Base-by-base conservation (phyloP, 1,140 invertebrate genomes). In the Diorhabda elongata region DNA sequence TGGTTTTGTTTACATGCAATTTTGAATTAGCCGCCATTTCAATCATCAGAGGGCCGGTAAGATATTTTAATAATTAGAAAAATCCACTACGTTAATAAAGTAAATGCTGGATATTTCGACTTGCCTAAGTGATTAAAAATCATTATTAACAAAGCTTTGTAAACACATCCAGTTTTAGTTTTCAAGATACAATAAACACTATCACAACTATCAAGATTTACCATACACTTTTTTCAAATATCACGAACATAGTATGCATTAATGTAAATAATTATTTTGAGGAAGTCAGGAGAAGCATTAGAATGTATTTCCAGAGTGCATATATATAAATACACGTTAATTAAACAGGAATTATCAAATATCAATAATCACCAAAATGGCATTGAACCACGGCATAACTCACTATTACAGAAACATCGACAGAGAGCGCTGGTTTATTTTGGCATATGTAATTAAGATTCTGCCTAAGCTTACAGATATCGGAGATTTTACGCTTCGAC, bases 1-100 rank as follows among this genome's bases (percentile, higher is more conserved):
- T 66, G 60, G 42, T 66, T 71, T 71, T 71, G 69, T 71, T 68
- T 71, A 71, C 69, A 71, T 68, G 26, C 56, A 47, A 60, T 47
- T 68, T 71, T 59, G 69, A 71, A 71, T 67, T 59, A 44, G 60
- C 65, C 65, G 69, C 69, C 69, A 71, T 71, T 58, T 11, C n/a
- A 42, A 69, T 64, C 44, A 52, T 45, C 58, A 41, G 41, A 41
- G 62, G 62, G n/a, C 68, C 62, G 68, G 57, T 45, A 64, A 43
- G 47, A 61, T 61, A 52, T 8, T n/a, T 52, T 52, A 52, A n/a
- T n/a, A 52, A 52, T 52, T 6, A 6, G n/a, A 52, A 4, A 52
- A n/a, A 6, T 52, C n/a, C 47, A n/a, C 47, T 52, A 52, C 47
- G 6, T 52, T 4, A 52, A 52, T 2, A 6, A n/a, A 52, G 47